These are phyloP conservation scores for Protosalanx chinensis DNA, from an alignment of 2,797 vertebrate species.

Conservation along the genomic window DNA sequence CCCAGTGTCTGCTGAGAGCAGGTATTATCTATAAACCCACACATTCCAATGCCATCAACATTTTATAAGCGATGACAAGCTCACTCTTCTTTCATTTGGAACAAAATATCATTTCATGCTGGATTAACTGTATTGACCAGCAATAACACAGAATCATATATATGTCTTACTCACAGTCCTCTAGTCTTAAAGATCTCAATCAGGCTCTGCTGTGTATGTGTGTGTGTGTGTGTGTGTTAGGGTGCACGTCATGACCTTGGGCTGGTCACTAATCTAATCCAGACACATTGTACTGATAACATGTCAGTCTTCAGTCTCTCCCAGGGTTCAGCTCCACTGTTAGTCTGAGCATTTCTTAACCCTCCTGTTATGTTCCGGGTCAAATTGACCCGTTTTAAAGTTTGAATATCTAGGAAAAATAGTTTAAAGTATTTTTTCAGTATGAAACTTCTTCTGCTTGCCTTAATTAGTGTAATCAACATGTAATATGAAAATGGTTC, in stretches of 20 bases:
- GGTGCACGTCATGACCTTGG: constrained; percentile 45
- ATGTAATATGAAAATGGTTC: too few relatives aligned
- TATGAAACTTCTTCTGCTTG: too few relatives aligned
- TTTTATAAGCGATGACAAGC: constrained; percentile 67
- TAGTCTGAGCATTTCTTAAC: constrained; percentile 52
- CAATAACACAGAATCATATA: constrained; percentile 59
- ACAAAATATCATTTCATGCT: constrained; percentile 78
- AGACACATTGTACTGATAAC: constrained; percentile 59
- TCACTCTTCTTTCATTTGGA: constrained; percentile 56
- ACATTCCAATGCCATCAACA: constrained; percentile 67
- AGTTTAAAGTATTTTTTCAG: too few relatives aligned
- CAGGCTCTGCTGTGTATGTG: constrained; percentile 39
- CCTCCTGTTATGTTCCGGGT: too few relatives aligned
- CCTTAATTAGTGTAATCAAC: too few relatives aligned
- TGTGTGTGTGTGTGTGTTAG: constrained; percentile 10
- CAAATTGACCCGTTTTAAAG: too few relatives aligned
- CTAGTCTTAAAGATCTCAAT: constrained; percentile 60
- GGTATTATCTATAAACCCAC: constrained; percentile 70
- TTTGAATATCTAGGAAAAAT: too few relatives aligned
- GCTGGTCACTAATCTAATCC: constrained; percentile 54
- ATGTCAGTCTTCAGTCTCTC: constrained; percentile 43
- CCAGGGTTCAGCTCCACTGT: constrained; percentile 55
- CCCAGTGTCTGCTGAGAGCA: constrained; percentile 59
- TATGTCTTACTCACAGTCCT: constrained; percentile 47
- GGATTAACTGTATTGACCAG: constrained; percentile 76